Percentiles rank a stretch among this genome's conserved stretches.
These are phyloP conservation scores for Gallinago media DNA, from an alignment of 2,113 vertebrate genomes.

Conservation along the genomic window DNA sequence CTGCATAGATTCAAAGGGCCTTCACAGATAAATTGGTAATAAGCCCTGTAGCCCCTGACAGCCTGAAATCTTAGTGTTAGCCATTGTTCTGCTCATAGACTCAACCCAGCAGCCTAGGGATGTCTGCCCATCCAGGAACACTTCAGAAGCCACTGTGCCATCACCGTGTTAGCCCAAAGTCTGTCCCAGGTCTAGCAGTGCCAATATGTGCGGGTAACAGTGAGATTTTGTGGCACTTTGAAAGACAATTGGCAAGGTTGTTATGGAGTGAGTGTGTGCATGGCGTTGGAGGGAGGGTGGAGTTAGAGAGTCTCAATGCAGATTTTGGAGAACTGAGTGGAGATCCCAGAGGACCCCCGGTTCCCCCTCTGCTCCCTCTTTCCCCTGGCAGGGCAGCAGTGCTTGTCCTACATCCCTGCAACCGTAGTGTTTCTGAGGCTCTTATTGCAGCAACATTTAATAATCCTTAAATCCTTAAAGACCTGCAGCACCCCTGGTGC, in stretches of 20 bases:
- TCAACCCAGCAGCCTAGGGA: not conserved
- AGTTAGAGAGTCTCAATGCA: not conserved
- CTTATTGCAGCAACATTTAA: not conserved
- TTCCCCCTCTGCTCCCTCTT: not conserved
- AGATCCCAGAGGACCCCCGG: not conserved
- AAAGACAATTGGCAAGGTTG: not conserved
- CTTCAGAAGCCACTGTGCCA: not conserved
- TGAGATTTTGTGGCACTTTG: not conserved
- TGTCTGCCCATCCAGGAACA: not conserved
- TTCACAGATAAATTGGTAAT: not conserved
- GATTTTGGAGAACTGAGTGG: not conserved
- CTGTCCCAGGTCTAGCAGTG: not conserved
- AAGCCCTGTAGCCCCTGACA: not conserved
- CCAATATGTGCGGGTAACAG: accelerated
- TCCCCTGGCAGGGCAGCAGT: not conserved
- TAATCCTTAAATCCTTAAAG: not conserved
- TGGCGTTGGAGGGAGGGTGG: not conserved
- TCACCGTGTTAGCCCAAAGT: not conserved
- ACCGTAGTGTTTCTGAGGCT: not conserved
- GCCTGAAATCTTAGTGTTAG: not conserved
- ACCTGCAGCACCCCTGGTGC: not conserved
- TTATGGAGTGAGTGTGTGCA: not conserved
- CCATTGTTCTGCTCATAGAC: not conserved
- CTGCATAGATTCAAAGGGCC: not conserved
- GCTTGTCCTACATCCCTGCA: not conserved